These are phyloP conservation scores for Semaprochilodus insignis DNA, from an alignment of 2,797 vertebrate genomes.

Conservation along the genomic window DNA sequence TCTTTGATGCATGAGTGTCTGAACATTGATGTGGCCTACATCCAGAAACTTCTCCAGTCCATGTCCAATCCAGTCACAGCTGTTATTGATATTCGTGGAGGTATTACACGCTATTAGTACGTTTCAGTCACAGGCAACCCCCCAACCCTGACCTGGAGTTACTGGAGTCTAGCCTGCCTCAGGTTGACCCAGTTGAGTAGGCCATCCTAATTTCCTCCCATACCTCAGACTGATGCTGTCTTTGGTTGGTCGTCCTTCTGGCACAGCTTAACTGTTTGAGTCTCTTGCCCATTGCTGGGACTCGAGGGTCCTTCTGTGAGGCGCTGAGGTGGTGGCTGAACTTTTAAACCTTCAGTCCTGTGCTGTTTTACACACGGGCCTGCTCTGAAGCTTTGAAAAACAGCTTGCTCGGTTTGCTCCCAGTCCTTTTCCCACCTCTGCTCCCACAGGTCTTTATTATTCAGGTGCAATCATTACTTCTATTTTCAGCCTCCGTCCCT, in stretches of 20 bases:
- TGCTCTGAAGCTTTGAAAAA: slow-evolving; percentile 7
- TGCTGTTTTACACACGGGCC: slow-evolving; percentile 19
- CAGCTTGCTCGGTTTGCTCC: slow-evolving; percentile 1
- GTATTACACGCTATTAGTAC: no score
- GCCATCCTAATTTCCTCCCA: background rate
- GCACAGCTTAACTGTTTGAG: background rate
- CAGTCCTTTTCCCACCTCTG: slow-evolving; percentile 8
- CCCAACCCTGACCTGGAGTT: no score
- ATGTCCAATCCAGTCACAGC: no score
- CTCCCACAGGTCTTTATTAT: background rate
- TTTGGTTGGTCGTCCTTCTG: background rate
- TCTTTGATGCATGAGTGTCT: no score
- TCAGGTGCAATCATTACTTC: slow-evolving; percentile 1
- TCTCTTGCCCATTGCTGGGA: background rate
- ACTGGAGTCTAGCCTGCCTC: background rate
- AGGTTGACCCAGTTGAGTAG: background rate
- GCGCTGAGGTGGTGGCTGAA: background rate
- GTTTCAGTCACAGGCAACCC: no score
- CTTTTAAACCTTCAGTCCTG: background rate
- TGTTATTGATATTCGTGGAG: no score
- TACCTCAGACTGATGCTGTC: background rate
- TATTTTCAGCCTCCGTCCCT: background rate
- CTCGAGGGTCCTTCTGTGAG: background rate
- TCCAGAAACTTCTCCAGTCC: no score
- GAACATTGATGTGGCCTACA: no score